Evolutionary conservation across 2,888 invertebrate genomes (phyloP).

Genomic region (Eucriotettix oculatus): DNA sequence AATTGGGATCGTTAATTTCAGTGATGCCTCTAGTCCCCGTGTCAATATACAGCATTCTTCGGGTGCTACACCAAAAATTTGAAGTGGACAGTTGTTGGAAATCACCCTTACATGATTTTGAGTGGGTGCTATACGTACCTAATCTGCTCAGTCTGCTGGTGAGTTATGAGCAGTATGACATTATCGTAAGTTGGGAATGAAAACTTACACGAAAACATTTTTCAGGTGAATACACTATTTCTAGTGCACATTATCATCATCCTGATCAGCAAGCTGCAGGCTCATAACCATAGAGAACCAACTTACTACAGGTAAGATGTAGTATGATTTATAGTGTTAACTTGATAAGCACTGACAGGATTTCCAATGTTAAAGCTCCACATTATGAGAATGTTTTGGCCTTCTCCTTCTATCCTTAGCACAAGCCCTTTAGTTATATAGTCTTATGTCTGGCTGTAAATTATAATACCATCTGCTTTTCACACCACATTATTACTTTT

Average conservation of each 20-base stretch:
- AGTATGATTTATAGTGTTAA: no score
- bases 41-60: constrained; percentile 20
- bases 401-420: no score
- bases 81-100: constrained; percentile 20
- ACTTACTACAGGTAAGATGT: constrained; percentile 27
- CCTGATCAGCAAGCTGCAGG: constrained; percentile 24
- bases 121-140: constrained; percentile 25
- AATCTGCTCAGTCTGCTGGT: constrained; percentile 24
- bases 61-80: constrained; percentile 17
- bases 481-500: no score
- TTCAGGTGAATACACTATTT: constrained; percentile 19
- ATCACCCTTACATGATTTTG: constrained; percentile 19
- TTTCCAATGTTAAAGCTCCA: no score
- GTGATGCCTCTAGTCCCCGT: constrained; percentile 23
- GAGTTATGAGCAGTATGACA: constrained; percentile 7
- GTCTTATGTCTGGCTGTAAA: no score
- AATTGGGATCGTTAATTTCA: constrained; percentile 8
- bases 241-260: constrained; percentile 23
- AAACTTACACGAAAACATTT: not conserved
- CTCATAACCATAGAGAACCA: constrained; percentile 27
- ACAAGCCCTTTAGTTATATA: no score
- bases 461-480: no score
- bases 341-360: no score
- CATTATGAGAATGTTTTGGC: no score
- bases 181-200: not conserved